These are phyloP conservation scores for Leuciscus idus DNA, from an alignment of 2,113 vertebrate genomes.

Conservation along the genomic window DNA sequence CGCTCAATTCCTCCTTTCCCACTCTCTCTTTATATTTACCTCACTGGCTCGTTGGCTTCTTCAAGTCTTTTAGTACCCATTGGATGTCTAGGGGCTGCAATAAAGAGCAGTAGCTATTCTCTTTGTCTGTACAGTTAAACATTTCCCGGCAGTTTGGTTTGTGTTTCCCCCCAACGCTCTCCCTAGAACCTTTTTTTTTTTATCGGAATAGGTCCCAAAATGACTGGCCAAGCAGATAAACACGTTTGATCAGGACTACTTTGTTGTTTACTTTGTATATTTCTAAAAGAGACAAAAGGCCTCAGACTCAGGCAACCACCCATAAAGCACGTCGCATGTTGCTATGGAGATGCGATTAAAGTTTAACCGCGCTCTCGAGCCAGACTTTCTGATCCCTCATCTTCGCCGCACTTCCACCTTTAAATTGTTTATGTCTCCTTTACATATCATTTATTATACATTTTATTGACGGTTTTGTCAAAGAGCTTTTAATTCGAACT, in stretches of 20 bases:
- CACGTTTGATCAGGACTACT: constrained; percentile 64
- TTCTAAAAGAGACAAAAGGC: constrained; percentile 45
- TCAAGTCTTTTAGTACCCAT: constrained; percentile 63
- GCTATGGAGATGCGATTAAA: constrained; percentile 53
- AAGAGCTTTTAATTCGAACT: constrained; percentile 43
- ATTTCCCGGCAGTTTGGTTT: constrained; percentile 72
- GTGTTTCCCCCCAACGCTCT: constrained; percentile 65
- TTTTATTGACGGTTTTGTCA: constrained; percentile 30
- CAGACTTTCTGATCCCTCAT: constrained; percentile 44
- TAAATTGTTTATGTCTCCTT: constrained; percentile 41
- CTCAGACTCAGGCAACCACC: constrained; percentile 7
- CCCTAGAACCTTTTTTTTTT: constrained; percentile 61
- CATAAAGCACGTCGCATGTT: constrained; percentile 16
- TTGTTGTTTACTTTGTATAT: constrained; percentile 23
- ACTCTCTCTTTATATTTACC: constrained; percentile 14
- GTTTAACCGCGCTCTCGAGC: constrained; percentile 48
- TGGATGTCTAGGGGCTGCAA: constrained; percentile 71
- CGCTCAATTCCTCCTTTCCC: constrained; percentile 61
- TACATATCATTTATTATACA: constrained; percentile 40
- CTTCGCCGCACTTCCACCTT: constrained; percentile 34
- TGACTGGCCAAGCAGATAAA: constrained; percentile 59
- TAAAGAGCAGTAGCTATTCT: constrained; percentile 66
- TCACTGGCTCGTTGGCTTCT: constrained; percentile 51
- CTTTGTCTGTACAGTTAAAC: constrained; percentile 74
- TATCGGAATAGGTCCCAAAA: constrained; percentile 62